Percentiles rank a stretch among this genome's conserved stretches.
phyloP scores from a whole-genome alignment of 2,888 invertebrate species.

The Pseudococcus longispinus region DNA sequence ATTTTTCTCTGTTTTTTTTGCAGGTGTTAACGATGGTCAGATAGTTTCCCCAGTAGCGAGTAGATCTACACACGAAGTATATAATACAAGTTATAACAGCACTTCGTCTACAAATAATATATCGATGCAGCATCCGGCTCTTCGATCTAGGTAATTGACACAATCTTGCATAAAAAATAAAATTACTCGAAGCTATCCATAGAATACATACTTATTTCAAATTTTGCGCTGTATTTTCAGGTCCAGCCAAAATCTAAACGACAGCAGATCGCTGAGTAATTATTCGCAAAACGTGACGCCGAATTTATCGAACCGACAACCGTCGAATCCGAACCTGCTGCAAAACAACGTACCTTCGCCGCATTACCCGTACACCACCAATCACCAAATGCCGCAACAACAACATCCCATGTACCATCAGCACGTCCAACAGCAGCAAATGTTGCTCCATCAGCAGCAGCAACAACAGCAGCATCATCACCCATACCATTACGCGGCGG shows the following conservation, averaged over 20 bases:
- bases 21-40: slow-evolving; percentile 59
- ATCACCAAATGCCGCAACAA: slow-evolving; percentile 55
- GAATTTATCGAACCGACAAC: slow-evolving; percentile 60
- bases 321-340: slow-evolving; percentile 61
- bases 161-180: too few relatives aligned
- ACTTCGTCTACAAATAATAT: slow-evolving; percentile 72
- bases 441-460: slow-evolving; percentile 62
- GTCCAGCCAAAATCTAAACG: slow-evolving; percentile 68
- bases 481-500: slow-evolving; percentile 61
- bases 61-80: slow-evolving; percentile 68
- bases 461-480: slow-evolving; percentile 56
- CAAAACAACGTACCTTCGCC: slow-evolving; percentile 47
- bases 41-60: slow-evolving; percentile 58
- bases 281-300: slow-evolving; percentile 56
- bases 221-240: slow-evolving; percentile 60
- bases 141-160: slow-evolving; percentile 60
- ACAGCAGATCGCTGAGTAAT: slow-evolving; percentile 61
- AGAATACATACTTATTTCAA: too few relatives aligned
- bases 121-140: slow-evolving; percentile 60
- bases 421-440: slow-evolving; percentile 61
- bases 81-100: slow-evolving; percentile 72
- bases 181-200: not conserved
- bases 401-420: slow-evolving; percentile 58
- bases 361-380: slow-evolving; percentile 59
- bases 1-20: not conserved